phyloP scores from a whole-genome alignment of 2,888 invertebrate species.

The Sepiola atlantica region DNA sequence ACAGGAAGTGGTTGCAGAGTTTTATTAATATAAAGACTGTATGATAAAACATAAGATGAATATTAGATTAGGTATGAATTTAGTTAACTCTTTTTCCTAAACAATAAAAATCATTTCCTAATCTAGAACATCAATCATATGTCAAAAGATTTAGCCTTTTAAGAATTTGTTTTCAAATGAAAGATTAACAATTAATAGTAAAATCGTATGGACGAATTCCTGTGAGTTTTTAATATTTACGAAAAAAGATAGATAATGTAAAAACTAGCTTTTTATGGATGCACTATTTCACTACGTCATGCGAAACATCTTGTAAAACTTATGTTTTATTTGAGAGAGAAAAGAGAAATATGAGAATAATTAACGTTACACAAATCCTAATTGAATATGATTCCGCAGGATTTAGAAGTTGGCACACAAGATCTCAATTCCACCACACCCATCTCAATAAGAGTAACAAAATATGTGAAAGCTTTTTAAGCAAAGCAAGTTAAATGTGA shows the following conservation, averaged over 20 bases:
- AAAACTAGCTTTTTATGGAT: not conserved
- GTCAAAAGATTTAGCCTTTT: not conserved
- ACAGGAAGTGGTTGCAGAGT: not conserved
- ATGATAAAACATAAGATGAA: not conserved
- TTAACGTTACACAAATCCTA: not conserved
- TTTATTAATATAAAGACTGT: not conserved
- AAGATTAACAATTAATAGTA: no score
- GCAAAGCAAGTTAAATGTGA: not conserved
- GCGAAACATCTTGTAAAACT: not conserved
- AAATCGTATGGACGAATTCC: no score
- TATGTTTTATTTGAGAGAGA: not conserved
- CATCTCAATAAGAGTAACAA: not conserved
- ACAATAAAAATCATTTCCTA: not conserved
- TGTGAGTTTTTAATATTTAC: no score
- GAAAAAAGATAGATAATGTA: not conserved
- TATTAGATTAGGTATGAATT: not conserved
- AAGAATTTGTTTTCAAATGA: no score
- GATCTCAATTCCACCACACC: not conserved
- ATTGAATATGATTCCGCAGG: not conserved
- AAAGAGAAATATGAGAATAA: not conserved
- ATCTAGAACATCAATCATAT: not conserved
- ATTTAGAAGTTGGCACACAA: not conserved
- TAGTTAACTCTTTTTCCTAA: not conserved
- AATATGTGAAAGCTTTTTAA: not conserved
- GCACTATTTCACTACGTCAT: not conserved